Evolutionary conservation across 2,888 invertebrate genomes (phyloP).

Genomic region (Ormyrus thymus): DNA sequence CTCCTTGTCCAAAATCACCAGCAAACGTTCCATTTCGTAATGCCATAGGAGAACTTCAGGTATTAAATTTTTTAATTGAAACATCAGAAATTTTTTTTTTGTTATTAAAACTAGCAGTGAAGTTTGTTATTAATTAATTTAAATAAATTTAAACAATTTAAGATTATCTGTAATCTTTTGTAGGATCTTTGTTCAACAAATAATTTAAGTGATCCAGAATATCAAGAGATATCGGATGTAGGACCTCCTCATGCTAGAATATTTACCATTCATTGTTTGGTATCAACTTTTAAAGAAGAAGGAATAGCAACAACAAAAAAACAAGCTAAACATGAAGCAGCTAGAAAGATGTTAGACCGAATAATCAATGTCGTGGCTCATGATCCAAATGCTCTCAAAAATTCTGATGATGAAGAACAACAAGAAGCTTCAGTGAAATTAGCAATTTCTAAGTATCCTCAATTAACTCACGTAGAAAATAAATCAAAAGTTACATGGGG

Average conservation of each 20-base stretch:
- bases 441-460: conserved; percentile 56
- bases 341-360: conserved; percentile 73
- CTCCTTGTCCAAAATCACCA: conserved; percentile 59
- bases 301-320: conserved; percentile 81
- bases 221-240: conserved; percentile 78
- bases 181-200: conserved; percentile 70
- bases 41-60: conserved; percentile 69
- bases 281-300: conserved; percentile 77
- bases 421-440: conserved; percentile 22
- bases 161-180: not conserved
- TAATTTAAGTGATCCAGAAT: conserved; percentile 77
- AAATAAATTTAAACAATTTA: not conserved
- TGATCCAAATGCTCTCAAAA: conserved; percentile 6
- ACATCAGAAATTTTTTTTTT: not conserved
- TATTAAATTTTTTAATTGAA: conserved; percentile 46
- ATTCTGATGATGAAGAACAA: conserved; percentile 30
- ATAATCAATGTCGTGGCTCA: conserved; percentile 63
- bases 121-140: conserved; percentile 18
- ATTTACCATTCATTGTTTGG: conserved; percentile 79
- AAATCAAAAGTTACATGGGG: conserved; percentile 65
- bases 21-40: conserved; percentile 66
- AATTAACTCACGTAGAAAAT: conserved; percentile 44
- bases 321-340: conserved; percentile 80
- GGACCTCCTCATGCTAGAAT: conserved; percentile 82
- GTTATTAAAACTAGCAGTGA: not conserved